Evolutionary conservation across 2,113 vertebrate species (phyloP).

Genomic region (Scophthalmus maximus): DNA sequence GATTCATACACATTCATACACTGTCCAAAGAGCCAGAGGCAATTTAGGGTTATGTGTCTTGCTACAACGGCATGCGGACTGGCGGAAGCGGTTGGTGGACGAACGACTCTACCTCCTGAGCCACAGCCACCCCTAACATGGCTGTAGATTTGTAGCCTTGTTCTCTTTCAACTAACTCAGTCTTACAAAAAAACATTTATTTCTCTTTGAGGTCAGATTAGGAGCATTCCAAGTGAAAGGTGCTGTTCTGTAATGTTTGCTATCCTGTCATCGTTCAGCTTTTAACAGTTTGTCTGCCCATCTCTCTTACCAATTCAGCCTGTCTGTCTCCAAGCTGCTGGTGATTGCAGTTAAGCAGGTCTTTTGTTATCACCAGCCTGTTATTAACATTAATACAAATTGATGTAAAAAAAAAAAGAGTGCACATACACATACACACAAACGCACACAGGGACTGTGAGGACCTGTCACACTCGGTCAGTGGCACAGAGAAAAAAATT

Average conservation of each 20-base stretch:
- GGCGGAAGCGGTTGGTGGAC: too few species aligned
- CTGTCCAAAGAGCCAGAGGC: too few species aligned
- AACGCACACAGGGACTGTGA: neutral
- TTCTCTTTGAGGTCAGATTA: too few species aligned
- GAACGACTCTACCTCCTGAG: too few species aligned
- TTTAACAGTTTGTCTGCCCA: neutral
- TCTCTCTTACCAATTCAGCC: neutral
- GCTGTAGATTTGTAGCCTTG: too few species aligned
- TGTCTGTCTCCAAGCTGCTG: neutral
- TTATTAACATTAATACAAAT: constrained; percentile 29
- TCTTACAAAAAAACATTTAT: too few species aligned
- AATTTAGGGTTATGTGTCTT: too few species aligned
- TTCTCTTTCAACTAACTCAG: too few species aligned
- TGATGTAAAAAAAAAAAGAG: too few species aligned
- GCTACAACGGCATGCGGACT: too few species aligned
- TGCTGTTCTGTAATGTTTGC: neutral
- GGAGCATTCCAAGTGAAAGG: neutral
- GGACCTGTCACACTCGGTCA: constrained; percentile 68
- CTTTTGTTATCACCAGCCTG: constrained; percentile 17
- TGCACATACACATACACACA: constrained; percentile 4
- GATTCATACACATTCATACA: too few species aligned
- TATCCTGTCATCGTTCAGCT: neutral
- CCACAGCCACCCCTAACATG: too few species aligned
- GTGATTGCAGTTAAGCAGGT: constrained; percentile 3
- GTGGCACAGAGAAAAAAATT: constrained; percentile 24